Evolutionary conservation across 2,797 vertebrate genomes (phyloP).

Genomic region (Cygnus olor): DNA sequence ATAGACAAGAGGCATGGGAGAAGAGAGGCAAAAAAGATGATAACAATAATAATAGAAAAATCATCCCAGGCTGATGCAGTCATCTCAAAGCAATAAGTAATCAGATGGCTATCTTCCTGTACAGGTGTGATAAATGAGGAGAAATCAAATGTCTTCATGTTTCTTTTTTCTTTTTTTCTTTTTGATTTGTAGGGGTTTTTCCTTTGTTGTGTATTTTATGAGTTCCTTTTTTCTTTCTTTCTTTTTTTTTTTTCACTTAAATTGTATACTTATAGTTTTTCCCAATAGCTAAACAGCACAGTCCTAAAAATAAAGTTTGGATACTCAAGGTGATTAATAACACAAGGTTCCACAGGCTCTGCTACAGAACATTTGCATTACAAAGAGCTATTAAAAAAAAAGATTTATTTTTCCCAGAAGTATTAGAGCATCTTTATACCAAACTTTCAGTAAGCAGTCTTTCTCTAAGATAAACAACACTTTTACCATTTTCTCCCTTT

Average conservation of each 20-base stretch:
- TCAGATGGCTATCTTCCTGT: conserved; percentile 4
- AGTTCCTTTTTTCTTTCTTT: neutral
- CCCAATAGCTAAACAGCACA: neutral
- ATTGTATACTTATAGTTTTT: neutral
- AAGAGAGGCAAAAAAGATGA: neutral
- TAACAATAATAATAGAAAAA: neutral
- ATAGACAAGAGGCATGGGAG: neutral
- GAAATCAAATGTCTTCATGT: conserved; percentile 19
- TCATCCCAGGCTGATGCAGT: neutral
- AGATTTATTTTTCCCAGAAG: neutral
- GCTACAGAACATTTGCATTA: neutral
- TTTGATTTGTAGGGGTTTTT: neutral
- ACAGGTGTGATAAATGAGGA: neutral
- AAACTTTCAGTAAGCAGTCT: neutral
- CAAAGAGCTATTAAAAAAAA: neutral
- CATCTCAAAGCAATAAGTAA: conserved; percentile 14
- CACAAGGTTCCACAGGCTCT: neutral
- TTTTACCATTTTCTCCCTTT: neutral
- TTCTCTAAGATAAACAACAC: neutral
- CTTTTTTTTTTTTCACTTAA: neutral
- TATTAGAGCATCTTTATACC: neutral
- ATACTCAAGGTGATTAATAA: neutral
- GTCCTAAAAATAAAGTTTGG: neutral
- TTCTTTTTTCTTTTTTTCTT: neutral
- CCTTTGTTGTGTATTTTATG: neutral